phyloP scores from a whole-genome alignment of 1,140 invertebrate species.

The Penaeus chinensis region DNA sequence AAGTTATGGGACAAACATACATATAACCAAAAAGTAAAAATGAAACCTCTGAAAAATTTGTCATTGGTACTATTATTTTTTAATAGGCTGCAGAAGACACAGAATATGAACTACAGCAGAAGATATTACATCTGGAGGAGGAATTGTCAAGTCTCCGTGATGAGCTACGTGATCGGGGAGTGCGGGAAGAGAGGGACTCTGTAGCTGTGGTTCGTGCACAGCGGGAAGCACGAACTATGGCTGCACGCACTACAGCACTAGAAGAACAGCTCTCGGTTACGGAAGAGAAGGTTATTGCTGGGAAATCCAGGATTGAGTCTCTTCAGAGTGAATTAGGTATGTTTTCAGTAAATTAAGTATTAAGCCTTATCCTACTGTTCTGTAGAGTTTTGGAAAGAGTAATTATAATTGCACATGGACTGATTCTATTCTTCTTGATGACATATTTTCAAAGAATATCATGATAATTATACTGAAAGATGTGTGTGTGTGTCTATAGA shows the following conservation, averaged over 20 bases:
- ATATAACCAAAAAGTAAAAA: too few species aligned
- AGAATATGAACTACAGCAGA: slow-evolving; percentile 46
- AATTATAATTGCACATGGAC: background rate
- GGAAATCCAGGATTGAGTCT: slow-evolving; percentile 30
- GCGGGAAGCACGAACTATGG: slow-evolving; percentile 33
- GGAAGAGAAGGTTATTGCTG: slow-evolving; percentile 44
- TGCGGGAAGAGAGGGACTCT: slow-evolving; percentile 42
- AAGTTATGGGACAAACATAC: too few species aligned
- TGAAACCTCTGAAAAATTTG: too few species aligned
- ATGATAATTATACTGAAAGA: too few species aligned
- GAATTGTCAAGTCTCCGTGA: slow-evolving; percentile 29
- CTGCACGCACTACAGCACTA: slow-evolving; percentile 35
- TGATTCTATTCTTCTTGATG: too few species aligned
- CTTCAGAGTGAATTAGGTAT: slow-evolving; percentile 41
- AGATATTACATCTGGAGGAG: slow-evolving; percentile 40
- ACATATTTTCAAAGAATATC: too few species aligned
- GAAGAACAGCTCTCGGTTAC: slow-evolving; percentile 37
- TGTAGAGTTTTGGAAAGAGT: background rate
- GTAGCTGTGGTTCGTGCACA: slow-evolving; percentile 48
- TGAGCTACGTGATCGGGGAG: slow-evolving; percentile 33
- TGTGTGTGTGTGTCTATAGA: too few species aligned
- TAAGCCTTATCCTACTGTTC: background rate
- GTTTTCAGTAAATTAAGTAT: background rate
- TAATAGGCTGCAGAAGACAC: slow-evolving; percentile 35
- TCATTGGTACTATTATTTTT: background rate